These are phyloP conservation scores for Dolomedes plantarius DNA, from an alignment of 2,888 invertebrate species.

Conservation along the genomic window DNA sequence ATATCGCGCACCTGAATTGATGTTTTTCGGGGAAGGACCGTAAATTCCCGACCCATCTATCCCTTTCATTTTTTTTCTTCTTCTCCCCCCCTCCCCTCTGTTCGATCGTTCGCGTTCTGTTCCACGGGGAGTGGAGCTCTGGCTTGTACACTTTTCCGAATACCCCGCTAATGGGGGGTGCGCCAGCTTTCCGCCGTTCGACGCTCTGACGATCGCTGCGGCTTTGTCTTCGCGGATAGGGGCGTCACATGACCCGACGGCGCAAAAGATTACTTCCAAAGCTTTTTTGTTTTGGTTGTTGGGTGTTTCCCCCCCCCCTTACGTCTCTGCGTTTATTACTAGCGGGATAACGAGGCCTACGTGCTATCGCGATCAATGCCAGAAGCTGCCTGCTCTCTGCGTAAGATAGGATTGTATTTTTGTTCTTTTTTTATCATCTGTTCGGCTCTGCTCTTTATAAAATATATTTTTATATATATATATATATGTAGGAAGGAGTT, in stretches of 20 bases:
- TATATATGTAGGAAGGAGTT: too few species aligned
- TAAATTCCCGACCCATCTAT: neutral
- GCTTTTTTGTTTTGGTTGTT: neutral
- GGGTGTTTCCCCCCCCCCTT: neutral
- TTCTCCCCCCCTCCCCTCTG: too few species aligned
- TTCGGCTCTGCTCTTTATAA: neutral
- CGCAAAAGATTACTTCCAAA: slow-evolving; percentile 32
- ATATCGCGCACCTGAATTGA: neutral
- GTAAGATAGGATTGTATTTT: slow-evolving; percentile 1
- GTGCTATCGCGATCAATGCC: slow-evolving; percentile 48
- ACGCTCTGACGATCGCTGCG: slow-evolving; percentile 1
- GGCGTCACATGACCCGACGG: slow-evolving; percentile 51
- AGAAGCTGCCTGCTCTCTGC: neutral
- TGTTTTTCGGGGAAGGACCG: slow-evolving; percentile 11
- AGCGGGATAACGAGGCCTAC: slow-evolving; percentile 50
- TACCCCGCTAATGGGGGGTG: slow-evolving; percentile 8
- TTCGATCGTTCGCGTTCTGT: neutral
- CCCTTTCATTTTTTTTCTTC: too few species aligned
- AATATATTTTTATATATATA: too few species aligned
- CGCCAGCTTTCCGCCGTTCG: neutral
- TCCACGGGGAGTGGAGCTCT: neutral
- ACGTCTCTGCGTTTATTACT: slow-evolving; percentile 41
- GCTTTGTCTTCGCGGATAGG: slow-evolving; percentile 50
- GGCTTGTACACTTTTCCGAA: neutral
- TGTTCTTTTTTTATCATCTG: neutral